A percentile compares a stretch with the other conserved stretches of the same genome.
phyloP scores from a whole-genome alignment of 2,797 vertebrate genomes.

The Hydrolagus colliei region DNA sequence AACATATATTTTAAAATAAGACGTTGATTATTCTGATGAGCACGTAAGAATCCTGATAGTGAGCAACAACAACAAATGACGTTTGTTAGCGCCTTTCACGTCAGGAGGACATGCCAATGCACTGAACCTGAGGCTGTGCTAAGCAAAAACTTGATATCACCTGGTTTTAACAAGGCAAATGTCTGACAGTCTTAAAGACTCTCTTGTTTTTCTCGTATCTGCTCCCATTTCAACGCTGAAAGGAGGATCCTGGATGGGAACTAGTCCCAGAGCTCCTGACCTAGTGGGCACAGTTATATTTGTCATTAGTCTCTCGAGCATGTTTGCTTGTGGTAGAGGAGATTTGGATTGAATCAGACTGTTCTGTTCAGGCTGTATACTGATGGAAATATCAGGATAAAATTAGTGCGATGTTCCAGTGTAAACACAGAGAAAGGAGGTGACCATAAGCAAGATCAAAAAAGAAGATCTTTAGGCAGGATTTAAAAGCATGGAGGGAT shows the following conservation, averaged over 20 bases:
- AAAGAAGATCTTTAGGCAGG: no score
- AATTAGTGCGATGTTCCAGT: neutral
- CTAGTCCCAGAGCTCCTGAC: neutral
- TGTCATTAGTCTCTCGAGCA: neutral
- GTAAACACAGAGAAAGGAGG: neutral
- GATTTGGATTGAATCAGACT: no score
- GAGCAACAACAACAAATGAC: no score
- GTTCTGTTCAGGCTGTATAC: neutral
- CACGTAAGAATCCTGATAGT: no score
- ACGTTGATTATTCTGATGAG: no score
- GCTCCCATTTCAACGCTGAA: constrained; percentile 1
- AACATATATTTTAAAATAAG: no score
- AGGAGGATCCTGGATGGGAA: neutral
- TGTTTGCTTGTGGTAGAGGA: neutral
- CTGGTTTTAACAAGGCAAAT: neutral
- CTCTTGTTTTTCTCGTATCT: neutral
- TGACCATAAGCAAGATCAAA: no score
- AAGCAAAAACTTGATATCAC: neutral
- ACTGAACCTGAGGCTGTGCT: neutral
- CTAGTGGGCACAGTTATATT: neutral
- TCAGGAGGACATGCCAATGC: no score
- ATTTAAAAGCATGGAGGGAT: no score
- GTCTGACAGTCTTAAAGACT: neutral
- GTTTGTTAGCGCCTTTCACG: no score
- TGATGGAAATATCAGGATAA: neutral